A percentile compares a stretch with the other conserved stretches of the same genome.
phyloP scores from a whole-genome alignment of 2,797 vertebrate genomes.

The Characodon lateralis region DNA sequence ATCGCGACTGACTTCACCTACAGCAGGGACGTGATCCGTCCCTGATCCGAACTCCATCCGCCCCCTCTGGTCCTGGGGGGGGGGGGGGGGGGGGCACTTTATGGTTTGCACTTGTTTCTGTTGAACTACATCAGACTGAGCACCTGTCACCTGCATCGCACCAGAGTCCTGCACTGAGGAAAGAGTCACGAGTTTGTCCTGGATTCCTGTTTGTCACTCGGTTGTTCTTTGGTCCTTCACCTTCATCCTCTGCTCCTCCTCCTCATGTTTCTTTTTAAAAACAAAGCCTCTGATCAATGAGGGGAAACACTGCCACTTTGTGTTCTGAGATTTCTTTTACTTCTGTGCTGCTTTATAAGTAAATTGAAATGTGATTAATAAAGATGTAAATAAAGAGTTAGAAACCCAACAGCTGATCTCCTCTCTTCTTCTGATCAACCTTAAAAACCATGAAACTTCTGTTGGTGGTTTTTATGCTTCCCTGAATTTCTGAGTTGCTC shows the following conservation, averaged over 20 bases:
- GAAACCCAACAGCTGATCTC: neutral
- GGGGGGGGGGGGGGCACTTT: neutral
- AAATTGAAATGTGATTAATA: conserved; percentile 74
- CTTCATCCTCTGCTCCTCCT: conserved; percentile 27
- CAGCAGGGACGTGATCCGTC: conserved; percentile 7
- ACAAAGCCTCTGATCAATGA: conserved; percentile 16
- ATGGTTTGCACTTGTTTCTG: conserved; percentile 23
- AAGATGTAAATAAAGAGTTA: conserved; percentile 78
- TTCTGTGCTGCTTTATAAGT: conserved; percentile 58
- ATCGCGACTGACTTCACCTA: conserved; percentile 8
- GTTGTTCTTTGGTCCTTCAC: conserved; percentile 21
- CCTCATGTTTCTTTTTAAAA: conserved; percentile 56
- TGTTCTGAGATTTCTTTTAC: conserved; percentile 56
- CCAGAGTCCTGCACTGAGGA: conserved; percentile 20
- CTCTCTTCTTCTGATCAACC: neutral
- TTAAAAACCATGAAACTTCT: neutral
- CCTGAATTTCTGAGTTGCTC: too few species aligned
- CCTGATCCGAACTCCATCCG: neutral
- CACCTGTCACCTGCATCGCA: conserved; percentile 38
- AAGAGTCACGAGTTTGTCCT: conserved; percentile 18
- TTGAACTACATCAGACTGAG: conserved; percentile 10
- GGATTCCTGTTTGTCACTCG: conserved; percentile 18
- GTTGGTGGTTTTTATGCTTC: neutral
- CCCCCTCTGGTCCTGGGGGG: neutral
- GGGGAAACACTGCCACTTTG: conserved; percentile 14